phyloP scores from a whole-genome alignment of 2,888 invertebrate genomes.

The Melanotus villosus region DNA sequence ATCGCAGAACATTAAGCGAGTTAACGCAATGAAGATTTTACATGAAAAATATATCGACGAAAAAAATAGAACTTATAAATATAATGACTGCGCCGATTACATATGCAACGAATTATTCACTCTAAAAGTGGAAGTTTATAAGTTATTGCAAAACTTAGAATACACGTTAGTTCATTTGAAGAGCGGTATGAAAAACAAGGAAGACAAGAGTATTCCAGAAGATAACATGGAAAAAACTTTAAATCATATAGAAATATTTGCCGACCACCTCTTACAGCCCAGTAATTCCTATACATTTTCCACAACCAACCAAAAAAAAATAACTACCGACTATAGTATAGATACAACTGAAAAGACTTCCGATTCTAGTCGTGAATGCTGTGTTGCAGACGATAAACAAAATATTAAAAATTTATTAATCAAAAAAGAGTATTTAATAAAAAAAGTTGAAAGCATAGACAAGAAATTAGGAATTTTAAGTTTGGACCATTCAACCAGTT shows the following conservation, averaged over 20 bases:
- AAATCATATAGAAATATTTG: neutral
- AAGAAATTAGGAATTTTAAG: constrained; percentile 22
- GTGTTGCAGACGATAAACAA: neutral
- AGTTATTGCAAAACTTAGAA: constrained; percentile 14
- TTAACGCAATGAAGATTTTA: neutral
- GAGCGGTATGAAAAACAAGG: constrained; percentile 2
- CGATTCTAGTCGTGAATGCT: neutral
- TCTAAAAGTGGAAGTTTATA: constrained; percentile 8
- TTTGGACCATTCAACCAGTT: neutral
- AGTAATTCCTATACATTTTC: too few relatives aligned
- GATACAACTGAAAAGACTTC: neutral
- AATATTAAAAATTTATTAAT: constrained; percentile 29
- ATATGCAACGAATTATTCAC: neutral
- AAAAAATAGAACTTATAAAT: neutral
- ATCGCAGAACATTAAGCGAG: neutral
- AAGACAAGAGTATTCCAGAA: neutral
- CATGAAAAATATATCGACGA: neutral
- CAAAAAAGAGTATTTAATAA: constrained; percentile 37
- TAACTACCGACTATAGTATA: too few relatives aligned
- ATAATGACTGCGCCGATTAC: neutral
- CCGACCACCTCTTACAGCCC: neutral
- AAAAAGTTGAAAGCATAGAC: constrained; percentile 20
- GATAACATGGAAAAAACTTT: neutral
- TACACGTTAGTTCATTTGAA: constrained; percentile 8
- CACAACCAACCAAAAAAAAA: neutral